Percentiles rank a stretch among this genome's conserved stretches.
These are phyloP conservation scores for Pelodiscus sinensis DNA, from an alignment of 2,113 vertebrate genomes.

Conservation along the genomic window DNA sequence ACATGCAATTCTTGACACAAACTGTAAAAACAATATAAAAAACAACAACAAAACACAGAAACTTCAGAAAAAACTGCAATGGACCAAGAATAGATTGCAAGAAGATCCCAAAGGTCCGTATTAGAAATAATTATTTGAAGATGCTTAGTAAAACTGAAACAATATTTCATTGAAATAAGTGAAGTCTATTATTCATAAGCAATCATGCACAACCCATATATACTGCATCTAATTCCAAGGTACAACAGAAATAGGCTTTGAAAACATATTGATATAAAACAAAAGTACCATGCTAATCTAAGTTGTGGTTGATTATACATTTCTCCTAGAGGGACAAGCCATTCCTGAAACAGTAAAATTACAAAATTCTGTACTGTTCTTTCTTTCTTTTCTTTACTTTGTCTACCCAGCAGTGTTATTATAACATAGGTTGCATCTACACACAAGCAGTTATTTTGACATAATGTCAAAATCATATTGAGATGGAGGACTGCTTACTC, in stretches of 20 bases:
- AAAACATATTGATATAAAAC: background rate
- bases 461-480: no score
- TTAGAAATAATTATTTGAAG: background rate
- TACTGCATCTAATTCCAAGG: rapidly evolving
- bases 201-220: rapidly evolving
- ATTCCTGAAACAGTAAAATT: background rate
- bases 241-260: background rate
- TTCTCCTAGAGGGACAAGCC: background rate
- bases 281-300: no score
- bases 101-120: background rate
- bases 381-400: no score
- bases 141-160: rapidly evolving
- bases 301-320: background rate
- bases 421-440: no score
- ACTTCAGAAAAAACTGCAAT: background rate
- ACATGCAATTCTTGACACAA: background rate
- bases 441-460: no score
- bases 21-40: background rate
- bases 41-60: background rate
- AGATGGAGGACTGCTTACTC: no score
- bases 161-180: background rate
- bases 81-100: background rate
- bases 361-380: background rate
- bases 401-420: no score
- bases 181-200: background rate